phyloP scores from a whole-genome alignment of 2,797 vertebrate genomes.

The Anas capensis region DNA sequence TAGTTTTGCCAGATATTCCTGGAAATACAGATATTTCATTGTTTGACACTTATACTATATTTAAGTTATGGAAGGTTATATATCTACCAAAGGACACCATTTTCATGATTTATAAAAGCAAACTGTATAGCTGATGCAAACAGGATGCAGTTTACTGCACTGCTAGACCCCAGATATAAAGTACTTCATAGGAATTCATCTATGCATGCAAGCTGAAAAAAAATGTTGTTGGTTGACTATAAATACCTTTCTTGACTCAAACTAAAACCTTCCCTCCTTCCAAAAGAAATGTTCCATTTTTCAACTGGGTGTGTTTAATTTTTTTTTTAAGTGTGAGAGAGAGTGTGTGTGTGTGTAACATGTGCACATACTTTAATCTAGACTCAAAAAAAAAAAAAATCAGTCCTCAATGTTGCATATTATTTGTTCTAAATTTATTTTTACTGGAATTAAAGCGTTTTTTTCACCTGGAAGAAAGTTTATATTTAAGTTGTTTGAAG shows the following conservation, averaged over 20 bases:
- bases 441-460: slow-evolving; percentile 50
- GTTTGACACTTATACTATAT: slow-evolving; percentile 72
- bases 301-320: slow-evolving; percentile 36
- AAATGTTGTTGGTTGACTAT: slow-evolving; percentile 61
- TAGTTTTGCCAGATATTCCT: slow-evolving; percentile 58
- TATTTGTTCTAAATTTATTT: slow-evolving; percentile 70
- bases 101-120: slow-evolving; percentile 69
- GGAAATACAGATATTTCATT: slow-evolving; percentile 65
- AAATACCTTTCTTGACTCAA: slow-evolving; percentile 62
- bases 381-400: slow-evolving; percentile 10
- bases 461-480: slow-evolving; percentile 60
- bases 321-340: slow-evolving; percentile 38
- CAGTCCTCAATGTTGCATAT: slow-evolving; percentile 55
- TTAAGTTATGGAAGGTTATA: slow-evolving; percentile 69
- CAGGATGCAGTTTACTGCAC: slow-evolving; percentile 74
- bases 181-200: slow-evolving; percentile 64
- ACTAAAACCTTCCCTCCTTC: slow-evolving; percentile 52
- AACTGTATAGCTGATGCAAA: slow-evolving; percentile 72
- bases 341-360: not conserved
- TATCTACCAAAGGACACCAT: slow-evolving; percentile 82
- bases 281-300: slow-evolving; percentile 68
- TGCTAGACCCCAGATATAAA: slow-evolving; percentile 69
- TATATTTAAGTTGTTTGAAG: slow-evolving; percentile 20
- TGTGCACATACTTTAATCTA: slow-evolving; percentile 41
- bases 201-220: slow-evolving; percentile 74